Percentiles rank a stretch among this genome's conserved stretches.
These are phyloP conservation scores for Caracal caracal DNA, from an alignment of 2,113 vertebrate species.

Conservation along the genomic window DNA sequence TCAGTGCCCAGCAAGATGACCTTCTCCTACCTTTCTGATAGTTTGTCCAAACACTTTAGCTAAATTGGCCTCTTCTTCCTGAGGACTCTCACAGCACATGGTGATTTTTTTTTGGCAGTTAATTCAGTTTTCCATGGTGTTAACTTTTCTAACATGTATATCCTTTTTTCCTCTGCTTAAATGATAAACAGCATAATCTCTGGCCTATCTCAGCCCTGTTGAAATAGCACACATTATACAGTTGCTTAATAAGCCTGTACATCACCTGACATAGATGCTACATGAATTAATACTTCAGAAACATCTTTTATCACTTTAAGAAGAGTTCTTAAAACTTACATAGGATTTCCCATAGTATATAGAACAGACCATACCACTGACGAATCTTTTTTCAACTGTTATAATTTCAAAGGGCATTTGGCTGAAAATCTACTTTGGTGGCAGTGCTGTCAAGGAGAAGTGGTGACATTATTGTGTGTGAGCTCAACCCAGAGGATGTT, in stretches of 20 bases:
- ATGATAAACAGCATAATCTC: neutral
- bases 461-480: conserved; percentile 35
- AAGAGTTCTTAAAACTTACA: neutral
- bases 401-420: neutral
- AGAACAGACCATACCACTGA: neutral
- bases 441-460: conserved; percentile 32
- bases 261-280: neutral
- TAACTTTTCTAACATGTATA: neutral
- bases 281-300: neutral
- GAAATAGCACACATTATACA: neutral
- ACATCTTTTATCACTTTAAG: neutral
- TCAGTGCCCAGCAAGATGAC: neutral
- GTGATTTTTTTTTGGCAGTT: neutral
- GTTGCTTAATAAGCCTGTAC: neutral
- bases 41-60: neutral
- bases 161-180: neutral
- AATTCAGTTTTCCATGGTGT: neutral
- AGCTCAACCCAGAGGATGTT: conserved; percentile 21
- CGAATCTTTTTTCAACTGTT: conserved; percentile 10
- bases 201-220: neutral
- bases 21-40: neutral
- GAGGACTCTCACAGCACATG: neutral
- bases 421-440: conserved; percentile 1
- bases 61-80: neutral
- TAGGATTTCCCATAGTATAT: neutral